Base-by-base conservation (phyloP, 2,113 vertebrate genomes). In the Sisor rabdophorus region DNA sequence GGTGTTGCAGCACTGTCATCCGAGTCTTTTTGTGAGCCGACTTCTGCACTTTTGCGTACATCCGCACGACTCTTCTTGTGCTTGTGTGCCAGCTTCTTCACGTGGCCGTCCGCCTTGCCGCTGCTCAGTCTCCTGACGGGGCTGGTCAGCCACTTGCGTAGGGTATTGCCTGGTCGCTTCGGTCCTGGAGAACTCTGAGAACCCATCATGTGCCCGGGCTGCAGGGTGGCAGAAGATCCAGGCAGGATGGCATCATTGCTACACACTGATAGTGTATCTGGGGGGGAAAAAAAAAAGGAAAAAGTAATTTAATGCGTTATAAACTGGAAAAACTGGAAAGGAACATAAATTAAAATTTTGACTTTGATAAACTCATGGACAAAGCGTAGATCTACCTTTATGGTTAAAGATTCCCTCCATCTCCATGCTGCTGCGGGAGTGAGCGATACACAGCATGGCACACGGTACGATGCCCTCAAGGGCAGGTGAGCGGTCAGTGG, bases 371-470 rank as follows among this genome's bases (percentile, higher is more conserved):
- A 61, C 47, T 32, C 26, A 30, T 60, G 12, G 56, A 60, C 16
- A 61, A 61, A 63, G 28, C 10, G 1, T 28, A 20, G 30, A 11
- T 7, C 13, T 19, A 55, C 97, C 97, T 96, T 98, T 98, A 90
- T 99, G 97, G 89, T 99, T 99, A 84, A 96, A 99, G 87, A 99
- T 97, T 69, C 97, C 97, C 84, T 99, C 97, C 97, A 99, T 98
- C 85, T 99, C 97, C 96, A 99, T 98, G 78, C 96, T 98, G 9
- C 97, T 99, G 70, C 97, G 91, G 0, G 97, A 99, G 78, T 99
- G 97, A 53, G 97, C 97, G 15, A 99, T 98, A 89, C 97, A 99
- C 70, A 99, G 95, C n/a, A 93, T 95, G 54, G 94, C 91, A 4
- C 97, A 97, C 80, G 96, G 97, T 1, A 99, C 97, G 79, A 99